Conservation (phyloP, 1,140 invertebrate species). For the Hylyphantes graminicola region DNA sequence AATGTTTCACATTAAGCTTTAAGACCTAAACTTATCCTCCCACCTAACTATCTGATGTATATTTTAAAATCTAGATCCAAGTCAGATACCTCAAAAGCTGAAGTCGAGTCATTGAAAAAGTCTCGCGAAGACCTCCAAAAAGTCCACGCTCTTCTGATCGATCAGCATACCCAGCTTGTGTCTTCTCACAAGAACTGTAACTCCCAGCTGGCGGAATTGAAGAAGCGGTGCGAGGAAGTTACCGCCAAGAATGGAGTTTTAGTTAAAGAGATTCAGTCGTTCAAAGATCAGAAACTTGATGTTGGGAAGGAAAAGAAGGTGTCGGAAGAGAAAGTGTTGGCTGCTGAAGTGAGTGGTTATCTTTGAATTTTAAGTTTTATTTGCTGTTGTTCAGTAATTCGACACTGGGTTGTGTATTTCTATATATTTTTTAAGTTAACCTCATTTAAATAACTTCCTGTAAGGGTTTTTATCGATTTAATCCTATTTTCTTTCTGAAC, state of each 20-base stretch:
- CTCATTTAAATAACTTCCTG: no score
- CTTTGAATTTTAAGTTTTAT: neutral
- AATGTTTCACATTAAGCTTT: no score
- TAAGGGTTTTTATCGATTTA: no score
- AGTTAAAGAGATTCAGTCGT: slow-evolving; percentile 14
- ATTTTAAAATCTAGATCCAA: slow-evolving; percentile 14
- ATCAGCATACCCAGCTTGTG: slow-evolving; percentile 41
- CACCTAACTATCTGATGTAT: no score
- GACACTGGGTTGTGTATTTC: neutral
- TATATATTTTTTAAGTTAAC: no score
- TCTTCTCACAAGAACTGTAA: slow-evolving; percentile 28
- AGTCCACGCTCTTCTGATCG: slow-evolving; percentile 29
- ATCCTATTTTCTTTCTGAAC: no score
- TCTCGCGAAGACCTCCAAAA: slow-evolving; percentile 46
- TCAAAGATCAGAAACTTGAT: slow-evolving; percentile 9
- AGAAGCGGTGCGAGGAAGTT: slow-evolving; percentile 30
- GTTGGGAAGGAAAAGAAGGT: slow-evolving; percentile 24
- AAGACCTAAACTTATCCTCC: no score
- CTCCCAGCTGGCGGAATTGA: slow-evolving; percentile 2
- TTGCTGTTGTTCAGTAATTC: neutral
- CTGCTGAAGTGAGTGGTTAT: slow-evolving; percentile 25
- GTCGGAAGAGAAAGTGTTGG: slow-evolving; percentile 32
- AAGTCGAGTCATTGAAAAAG: slow-evolving; percentile 42
- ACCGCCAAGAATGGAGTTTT: slow-evolving; percentile 20
- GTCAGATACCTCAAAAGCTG: slow-evolving; percentile 19